Percentiles rank a stretch among this genome's conserved stretches.
These are phyloP conservation scores for Megalopta genalis DNA, from an alignment of 1,140 invertebrate genomes.

Conservation along the genomic window DNA sequence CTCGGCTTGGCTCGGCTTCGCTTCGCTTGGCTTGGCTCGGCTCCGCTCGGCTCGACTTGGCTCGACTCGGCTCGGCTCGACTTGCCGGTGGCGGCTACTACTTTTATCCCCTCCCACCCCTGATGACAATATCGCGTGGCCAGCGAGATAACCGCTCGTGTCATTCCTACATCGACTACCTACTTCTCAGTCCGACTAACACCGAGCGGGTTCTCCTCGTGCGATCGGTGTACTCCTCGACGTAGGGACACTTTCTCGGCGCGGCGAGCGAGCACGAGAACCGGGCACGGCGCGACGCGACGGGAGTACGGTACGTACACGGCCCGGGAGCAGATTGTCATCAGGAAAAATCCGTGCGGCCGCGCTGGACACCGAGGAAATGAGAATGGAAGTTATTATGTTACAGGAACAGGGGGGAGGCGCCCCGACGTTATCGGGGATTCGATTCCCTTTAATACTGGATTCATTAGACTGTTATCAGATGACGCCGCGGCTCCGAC, in stretches of 20 bases:
- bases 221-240: conserved; percentile 45
- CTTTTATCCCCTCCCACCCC: conserved; percentile 61
- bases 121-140: conserved; percentile 80
- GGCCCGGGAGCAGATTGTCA: conserved; percentile 55
- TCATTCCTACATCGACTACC: conserved; percentile 78
- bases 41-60: too few species aligned
- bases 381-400: conserved; percentile 57
- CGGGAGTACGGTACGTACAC: conserved; percentile 19
- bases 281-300: too few species aligned
- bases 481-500: background rate
- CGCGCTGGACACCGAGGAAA: conserved; percentile 46
- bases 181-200: conserved; percentile 60
- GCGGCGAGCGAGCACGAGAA: conserved; percentile 43
- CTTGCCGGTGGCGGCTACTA: conserved; percentile 44
- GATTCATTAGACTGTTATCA: conserved; percentile 46
- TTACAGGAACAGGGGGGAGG: conserved; percentile 50
- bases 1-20: too few species aligned
- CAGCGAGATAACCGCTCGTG: conserved; percentile 79
- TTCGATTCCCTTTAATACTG: conserved; percentile 49
- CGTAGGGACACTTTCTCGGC: conserved; percentile 57
- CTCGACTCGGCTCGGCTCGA: too few species aligned
- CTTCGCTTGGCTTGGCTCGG: too few species aligned
- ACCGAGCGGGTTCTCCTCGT: conserved; percentile 26
- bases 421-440: conserved; percentile 41
- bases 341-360: conserved; percentile 57